These are phyloP conservation scores for Corydoras maculifer DNA, from an alignment of 2,113 vertebrate genomes.

Conservation along the genomic window DNA sequence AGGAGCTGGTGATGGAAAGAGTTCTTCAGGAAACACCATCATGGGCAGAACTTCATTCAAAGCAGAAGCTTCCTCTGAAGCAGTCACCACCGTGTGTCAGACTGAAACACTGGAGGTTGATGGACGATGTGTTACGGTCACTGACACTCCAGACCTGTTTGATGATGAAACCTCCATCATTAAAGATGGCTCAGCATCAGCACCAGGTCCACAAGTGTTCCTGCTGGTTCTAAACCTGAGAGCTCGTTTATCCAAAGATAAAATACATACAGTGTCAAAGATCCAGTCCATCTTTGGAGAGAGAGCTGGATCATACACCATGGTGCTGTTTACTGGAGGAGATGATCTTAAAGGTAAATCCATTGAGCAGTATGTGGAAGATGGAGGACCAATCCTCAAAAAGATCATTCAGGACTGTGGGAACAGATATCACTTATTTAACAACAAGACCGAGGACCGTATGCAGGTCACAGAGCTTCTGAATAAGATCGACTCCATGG, in stretches of 20 bases:
- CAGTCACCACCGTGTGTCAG: background rate
- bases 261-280: background rate
- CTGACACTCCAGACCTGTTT: constrained; percentile 49
- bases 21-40: no score
- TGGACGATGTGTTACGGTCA: background rate
- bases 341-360: background rate
- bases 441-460: constrained; percentile 2
- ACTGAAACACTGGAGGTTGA: background rate
- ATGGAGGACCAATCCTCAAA: background rate
- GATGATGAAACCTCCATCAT: background rate
- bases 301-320: constrained; percentile 11
- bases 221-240: constrained; percentile 28
- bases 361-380: background rate
- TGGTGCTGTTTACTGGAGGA: constrained; percentile 29
- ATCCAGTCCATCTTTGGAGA: constrained; percentile 18
- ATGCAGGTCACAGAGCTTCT: constrained; percentile 25
- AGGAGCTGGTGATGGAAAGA: background rate
- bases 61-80: background rate
- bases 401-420: background rate
- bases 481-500: background rate
- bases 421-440: constrained; percentile 16
- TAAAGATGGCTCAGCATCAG: no score
- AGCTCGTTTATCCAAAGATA: background rate
- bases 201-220: background rate
- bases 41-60: background rate